Percentiles rank a stretch among this genome's conserved stretches.
Evolutionary conservation across 1,140 invertebrate genomes (phyloP).

Genomic region (Anastrepha ludens): DNA sequence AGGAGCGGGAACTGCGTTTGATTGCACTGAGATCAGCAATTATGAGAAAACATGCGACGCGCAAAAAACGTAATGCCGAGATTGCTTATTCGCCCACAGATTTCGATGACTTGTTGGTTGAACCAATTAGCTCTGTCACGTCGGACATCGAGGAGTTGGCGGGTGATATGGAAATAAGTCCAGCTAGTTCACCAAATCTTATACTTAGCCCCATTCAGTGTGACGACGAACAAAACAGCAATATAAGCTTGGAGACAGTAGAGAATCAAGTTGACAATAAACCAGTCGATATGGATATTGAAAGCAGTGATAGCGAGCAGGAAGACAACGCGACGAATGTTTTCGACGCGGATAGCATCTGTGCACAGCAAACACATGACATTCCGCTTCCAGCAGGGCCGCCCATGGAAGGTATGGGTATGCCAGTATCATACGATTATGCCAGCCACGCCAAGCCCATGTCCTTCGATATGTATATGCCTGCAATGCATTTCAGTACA

Average conservation of each 20-base stretch:
- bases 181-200: slow-evolving; percentile 65
- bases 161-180: slow-evolving; percentile 71
- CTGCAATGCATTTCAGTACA: background rate
- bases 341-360: background rate
- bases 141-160: slow-evolving; percentile 51
- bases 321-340: slow-evolving; percentile 16
- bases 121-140: background rate
- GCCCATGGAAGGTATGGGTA: background rate
- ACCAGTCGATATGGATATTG: slow-evolving; percentile 72
- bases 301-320: slow-evolving; percentile 67
- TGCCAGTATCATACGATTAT: slow-evolving; percentile 18
- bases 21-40: slow-evolving; percentile 71
- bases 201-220: slow-evolving; percentile 58
- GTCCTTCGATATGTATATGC: slow-evolving; percentile 37
- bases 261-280: slow-evolving; percentile 61
- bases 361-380: background rate
- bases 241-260: slow-evolving; percentile 34
- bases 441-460: background rate
- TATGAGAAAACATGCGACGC: slow-evolving; percentile 66
- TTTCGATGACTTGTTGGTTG: slow-evolving; percentile 62
- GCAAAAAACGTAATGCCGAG: slow-evolving; percentile 70
- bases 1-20: slow-evolving; percentile 66
- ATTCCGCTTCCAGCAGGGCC: slow-evolving; percentile 16
- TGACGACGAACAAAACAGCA: slow-evolving; percentile 55
- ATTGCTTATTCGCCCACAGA: slow-evolving; percentile 72